These are phyloP conservation scores for Tipula lateralis DNA, from an alignment of 2,888 invertebrate genomes.

Conservation along the genomic window DNA sequence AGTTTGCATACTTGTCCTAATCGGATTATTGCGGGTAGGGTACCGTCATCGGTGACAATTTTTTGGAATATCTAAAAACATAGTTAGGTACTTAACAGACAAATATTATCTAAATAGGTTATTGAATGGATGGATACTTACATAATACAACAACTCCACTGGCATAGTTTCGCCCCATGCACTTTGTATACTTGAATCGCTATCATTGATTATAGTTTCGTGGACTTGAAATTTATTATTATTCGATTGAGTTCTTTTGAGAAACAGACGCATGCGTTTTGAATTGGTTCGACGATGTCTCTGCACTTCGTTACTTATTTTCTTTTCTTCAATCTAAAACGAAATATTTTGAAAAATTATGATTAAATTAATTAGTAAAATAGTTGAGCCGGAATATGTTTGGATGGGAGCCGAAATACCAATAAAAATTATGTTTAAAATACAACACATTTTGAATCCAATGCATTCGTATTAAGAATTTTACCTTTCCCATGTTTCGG, in stretches of 20 bases:
- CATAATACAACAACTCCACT: slow-evolving; percentile 52
- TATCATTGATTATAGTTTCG: slow-evolving; percentile 42
- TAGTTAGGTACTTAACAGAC: neutral
- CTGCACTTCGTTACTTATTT: too few species aligned
- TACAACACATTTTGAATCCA: too few species aligned
- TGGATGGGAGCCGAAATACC: too few species aligned
- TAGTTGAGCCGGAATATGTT: too few species aligned
- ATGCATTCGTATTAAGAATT: too few species aligned
- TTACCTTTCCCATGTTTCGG: too few species aligned
- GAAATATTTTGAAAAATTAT: too few species aligned
- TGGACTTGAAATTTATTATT: slow-evolving; percentile 41
- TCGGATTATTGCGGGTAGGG: slow-evolving; percentile 69
- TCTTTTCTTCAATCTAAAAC: too few species aligned
- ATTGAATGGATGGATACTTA: slow-evolving; percentile 37
- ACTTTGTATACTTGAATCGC: slow-evolving; percentile 51
- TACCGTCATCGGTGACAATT: slow-evolving; percentile 65
- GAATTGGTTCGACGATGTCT: too few species aligned
- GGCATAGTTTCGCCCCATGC: slow-evolving; percentile 55
- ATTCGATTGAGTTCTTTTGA: slow-evolving; percentile 39
- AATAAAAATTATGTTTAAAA: too few species aligned
- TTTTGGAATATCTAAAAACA: slow-evolving; percentile 62
- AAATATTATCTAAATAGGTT: neutral
- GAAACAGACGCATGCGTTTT: too few species aligned
- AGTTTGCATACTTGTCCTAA: slow-evolving; percentile 71
- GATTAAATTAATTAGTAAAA: too few species aligned